Base-by-base conservation (phyloP, 2,797 vertebrate species). In the Danio jaintianensis region DNA sequence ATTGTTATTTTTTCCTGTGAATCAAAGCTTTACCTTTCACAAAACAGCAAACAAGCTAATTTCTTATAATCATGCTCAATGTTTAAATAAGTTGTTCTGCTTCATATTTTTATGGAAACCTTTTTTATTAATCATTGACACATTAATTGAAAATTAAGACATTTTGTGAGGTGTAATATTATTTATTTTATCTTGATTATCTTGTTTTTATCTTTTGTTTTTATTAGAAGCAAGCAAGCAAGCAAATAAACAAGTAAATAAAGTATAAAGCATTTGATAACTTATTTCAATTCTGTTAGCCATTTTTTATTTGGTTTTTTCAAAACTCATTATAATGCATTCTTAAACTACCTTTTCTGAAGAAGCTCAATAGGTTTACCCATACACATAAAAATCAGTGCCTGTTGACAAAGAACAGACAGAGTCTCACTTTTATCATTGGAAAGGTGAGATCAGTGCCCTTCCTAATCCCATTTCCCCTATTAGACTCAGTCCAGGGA, bases 401-500 rank as follows among this genome's bases (percentile, higher is more conserved):
- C 76, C 66, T 71, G 63, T 22, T 83, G 78, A 87, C 74, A 70
- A 53, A 50, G 66, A 78, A 77, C 43, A 53, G 53, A 43, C 29
- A 29, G 4, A 11, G 77, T 69, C n/a, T 82, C 50, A 82, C 83
- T 84, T 85, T 86, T 80, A 78, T 74, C 81, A 78, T 73, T 75
- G n/a, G 47, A 53, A 69, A 63, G 82, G 81, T 66, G 75, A 86
- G 72, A 84, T 61, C 71, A 61, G 58, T 52, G 71, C 56, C 48
- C 82, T 48, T 64, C 55, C 83, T 85, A 87, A 85, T 84, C 84
- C 70, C 3, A 12, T 45, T 42, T 58, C 73, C 52, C 67, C 69
- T 76, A 81, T 87, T 86, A 84, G 75, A 53, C 74, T 61, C 59
- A 29, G 50, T 29, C 81, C 64, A 64, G 83, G 62, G 66, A 82